Evolutionary conservation across 92 coral and sea anemone species (phyloP), one percentile per base, ranked within the genome.

Genomic region (Pocillopora meandrina): DNA sequence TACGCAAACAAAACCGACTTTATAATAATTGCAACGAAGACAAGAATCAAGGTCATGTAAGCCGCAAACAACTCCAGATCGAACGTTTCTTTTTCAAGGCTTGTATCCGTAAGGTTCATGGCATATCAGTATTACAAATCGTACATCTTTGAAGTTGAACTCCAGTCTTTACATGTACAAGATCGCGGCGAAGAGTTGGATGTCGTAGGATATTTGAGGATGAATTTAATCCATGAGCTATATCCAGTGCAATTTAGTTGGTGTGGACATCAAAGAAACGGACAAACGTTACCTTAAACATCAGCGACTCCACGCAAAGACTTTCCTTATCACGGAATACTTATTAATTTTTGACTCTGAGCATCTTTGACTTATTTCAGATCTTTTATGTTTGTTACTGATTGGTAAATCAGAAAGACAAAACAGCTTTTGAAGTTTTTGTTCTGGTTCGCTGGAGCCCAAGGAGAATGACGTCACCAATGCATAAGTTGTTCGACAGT

Each of bases 61-160:
- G 97, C 94, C 14, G 88, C 92, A 31, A 93, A 91, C 36, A 93
- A 87, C 60, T 93, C 93, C 36, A 91, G 81, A 82, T 93, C 95
- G 35, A 93, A 91, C 14, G 77, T 86, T 18, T 79, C 70, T 12
- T 86, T 90, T 23, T 86, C 91, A 26, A 61, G 69, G 31, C 66
- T 36, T 17, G 80, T 12, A 20, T 76, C 71, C 4, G 97, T 93
- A 3, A 93, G 81, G 90, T 93, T 93, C 97, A 91, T 92, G 49
- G 34, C 70, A 81, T 12, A 8, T 52, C 64, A 42, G 62, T 9
- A 36, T 56, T 49, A 49, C 8, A 16, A 66, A 23, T 10, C 26
- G 49, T 62, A 34, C 64, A 66, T 79, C 3, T 17, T 66, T 31
- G 63, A 66, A 12, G 2, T 20, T 1, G 23, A 70, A 36, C 55